phyloP scores from a whole-genome alignment of 2,888 invertebrate species.

The Vanessa cardui region DNA sequence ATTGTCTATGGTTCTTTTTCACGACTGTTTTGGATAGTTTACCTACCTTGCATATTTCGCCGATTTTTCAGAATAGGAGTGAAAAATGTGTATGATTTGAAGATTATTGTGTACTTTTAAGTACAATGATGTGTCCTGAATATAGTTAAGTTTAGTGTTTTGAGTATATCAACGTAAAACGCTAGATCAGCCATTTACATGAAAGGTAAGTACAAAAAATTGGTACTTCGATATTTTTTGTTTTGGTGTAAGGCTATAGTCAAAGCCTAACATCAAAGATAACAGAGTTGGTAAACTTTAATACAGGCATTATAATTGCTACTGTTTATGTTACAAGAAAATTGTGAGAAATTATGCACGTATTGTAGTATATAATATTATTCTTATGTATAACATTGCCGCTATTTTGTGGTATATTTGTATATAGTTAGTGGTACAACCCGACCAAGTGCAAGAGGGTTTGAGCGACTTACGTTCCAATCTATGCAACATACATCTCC shows the following conservation, averaged over 20 bases:
- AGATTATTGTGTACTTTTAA: conserved; percentile 52
- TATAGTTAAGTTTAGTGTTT: conserved; percentile 55
- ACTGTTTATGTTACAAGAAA: conserved; percentile 49
- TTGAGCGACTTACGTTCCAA: conserved; percentile 60
- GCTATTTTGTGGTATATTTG: conserved; percentile 73
- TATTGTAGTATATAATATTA: conserved; percentile 55
- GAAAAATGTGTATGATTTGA: conserved; percentile 67
- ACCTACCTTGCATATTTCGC: conserved; percentile 77
- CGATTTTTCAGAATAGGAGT: conserved; percentile 73
- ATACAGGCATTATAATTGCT: conserved; percentile 32
- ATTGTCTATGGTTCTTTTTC: conserved; percentile 78
- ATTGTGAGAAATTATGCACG: conserved; percentile 53
- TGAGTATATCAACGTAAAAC: conserved; percentile 56
- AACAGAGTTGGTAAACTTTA: conserved; percentile 31
- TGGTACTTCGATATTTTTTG: conserved; percentile 71
- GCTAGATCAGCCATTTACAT: conserved; percentile 80
- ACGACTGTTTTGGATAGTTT: conserved; percentile 83
- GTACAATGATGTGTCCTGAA: conserved; percentile 66
- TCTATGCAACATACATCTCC: conserved; percentile 47
- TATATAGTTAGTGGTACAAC: conserved; percentile 59
- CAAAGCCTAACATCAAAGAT: conserved; percentile 48
- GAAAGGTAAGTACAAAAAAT: conserved; percentile 82
- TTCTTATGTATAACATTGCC: conserved; percentile 73
- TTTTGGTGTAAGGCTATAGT: conserved; percentile 54
- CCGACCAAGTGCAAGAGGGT: conserved; percentile 62